Evolutionary conservation across 2,888 invertebrate genomes (phyloP), one percentile per base, ranked within the genome.

Genomic region (Noctua comes): DNA sequence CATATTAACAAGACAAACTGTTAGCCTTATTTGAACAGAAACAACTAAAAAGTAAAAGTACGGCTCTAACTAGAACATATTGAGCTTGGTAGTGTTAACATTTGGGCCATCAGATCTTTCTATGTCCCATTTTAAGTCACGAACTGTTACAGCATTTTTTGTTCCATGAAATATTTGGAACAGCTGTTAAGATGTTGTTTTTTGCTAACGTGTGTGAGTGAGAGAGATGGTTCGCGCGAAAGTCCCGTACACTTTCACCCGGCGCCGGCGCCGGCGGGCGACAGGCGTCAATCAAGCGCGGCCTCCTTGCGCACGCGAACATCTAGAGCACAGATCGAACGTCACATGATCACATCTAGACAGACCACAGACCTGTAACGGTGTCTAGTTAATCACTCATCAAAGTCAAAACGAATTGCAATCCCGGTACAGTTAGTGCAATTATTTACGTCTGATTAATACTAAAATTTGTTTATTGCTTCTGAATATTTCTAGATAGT

Each of bases 171-270:
- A 84, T 86, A 90, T 90, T 88, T 84, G 71, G 88, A 68, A 59
- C 88, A 82, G 76, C 72, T 81, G 83, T 79, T 76, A 76, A 79
- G 75, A 80, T 80, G 71, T 85, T 82, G 79, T 85, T 91, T 88
- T 89, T 88, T 90, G 86, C 86, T 70, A 79, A 80, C 75, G 79
- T 77, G 48, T 73, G 80, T 78, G 78, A 79, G 82, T 86, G 80
- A 79, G 87, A 83, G 83, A 86, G 75, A 88, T 79, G 80, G 75
- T 74, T 57, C 57, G 43, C 77, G 81, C 86, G 88, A 91, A 91
- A 92, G 92, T 91, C 90, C 92, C 93, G 93, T 92, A 90, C 88
- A 92, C 93, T 93, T 93, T 93, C 93, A 91, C 92, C 91, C 80
- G 73, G 51, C 59, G 82, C 68, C 40, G 51, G 89, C 66, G 66